Evolutionary conservation across 2,797 vertebrate species (phyloP).

Genomic region (Coregonus sp.): DNA sequence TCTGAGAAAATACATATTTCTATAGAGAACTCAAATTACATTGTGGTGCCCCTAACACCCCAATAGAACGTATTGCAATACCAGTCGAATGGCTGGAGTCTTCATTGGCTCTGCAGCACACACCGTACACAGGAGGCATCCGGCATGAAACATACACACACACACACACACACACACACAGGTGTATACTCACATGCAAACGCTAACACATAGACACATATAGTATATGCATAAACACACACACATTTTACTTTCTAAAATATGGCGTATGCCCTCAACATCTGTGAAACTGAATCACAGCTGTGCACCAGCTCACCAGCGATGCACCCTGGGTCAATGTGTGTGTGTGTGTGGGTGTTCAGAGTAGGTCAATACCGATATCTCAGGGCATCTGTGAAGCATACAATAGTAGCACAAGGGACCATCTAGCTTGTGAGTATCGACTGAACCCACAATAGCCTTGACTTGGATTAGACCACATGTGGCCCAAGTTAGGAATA

Average conservation of each 20-base stretch:
- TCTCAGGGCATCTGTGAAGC: not conserved
- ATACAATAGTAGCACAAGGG: not conserved
- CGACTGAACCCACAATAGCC: not conserved
- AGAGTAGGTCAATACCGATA: not conserved
- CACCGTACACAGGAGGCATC: not conserved
- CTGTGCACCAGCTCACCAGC: not conserved
- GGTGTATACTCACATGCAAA: conserved; percentile 1
- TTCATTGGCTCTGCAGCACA: conserved; percentile 15
- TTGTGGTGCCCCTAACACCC: conserved; percentile 73
- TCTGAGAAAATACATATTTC: conserved; percentile 77
- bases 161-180: not conserved
- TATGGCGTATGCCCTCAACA: conserved; percentile 34
- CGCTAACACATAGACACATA: not conserved
- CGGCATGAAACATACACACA: not conserved
- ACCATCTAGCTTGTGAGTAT: not conserved
- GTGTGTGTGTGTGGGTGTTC: not conserved
- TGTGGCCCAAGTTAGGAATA: not conserved
- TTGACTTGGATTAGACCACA: not conserved
- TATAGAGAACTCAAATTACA: conserved; percentile 71
- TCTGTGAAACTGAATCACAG: conserved; percentile 28
- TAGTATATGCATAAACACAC: not conserved
- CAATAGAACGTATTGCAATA: conserved; percentile 67
- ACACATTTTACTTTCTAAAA: conserved; percentile 9
- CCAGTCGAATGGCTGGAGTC: conserved; percentile 62
- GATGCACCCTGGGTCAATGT: not conserved